These are phyloP conservation scores for Agrochola circellaris DNA, from an alignment of 2,888 invertebrate genomes.

Conservation along the genomic window DNA sequence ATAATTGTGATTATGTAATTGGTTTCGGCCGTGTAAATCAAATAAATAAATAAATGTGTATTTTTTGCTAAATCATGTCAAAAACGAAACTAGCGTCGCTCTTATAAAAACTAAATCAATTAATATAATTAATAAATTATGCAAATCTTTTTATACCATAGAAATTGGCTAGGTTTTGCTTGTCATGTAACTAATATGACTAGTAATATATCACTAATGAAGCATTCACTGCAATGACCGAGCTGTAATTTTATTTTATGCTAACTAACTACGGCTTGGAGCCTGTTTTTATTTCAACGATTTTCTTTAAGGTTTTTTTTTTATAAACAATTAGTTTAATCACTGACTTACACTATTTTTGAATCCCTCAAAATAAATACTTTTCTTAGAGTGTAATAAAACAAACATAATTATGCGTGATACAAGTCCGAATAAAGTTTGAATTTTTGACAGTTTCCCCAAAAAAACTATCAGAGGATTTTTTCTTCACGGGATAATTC, in stretches of 20 bases:
- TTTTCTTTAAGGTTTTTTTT: not conserved
- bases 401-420: not conserved
- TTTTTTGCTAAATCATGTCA: not conserved
- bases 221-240: constrained; percentile 52
- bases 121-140: constrained; percentile 19
- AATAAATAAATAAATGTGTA: no score
- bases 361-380: not conserved
- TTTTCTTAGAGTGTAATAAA: not conserved
- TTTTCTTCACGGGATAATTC: not conserved
- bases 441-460: not conserved
- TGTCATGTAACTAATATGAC: constrained; percentile 28
- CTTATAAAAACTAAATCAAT: not conserved
- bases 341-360: not conserved
- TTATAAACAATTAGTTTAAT: not conserved
- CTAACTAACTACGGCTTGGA: not conserved
- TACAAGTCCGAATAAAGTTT: not conserved
- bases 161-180: constrained; percentile 39
- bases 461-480: not conserved
- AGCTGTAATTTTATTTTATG: constrained; percentile 35
- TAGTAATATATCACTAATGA: constrained; percentile 43
- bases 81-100: not conserved
- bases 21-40: no score
- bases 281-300: not conserved
- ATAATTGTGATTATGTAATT: no score
- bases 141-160: constrained; percentile 8